These are phyloP conservation scores for Nematolebias whitei DNA, from an alignment of 2,113 vertebrate genomes.

Conservation along the genomic window DNA sequence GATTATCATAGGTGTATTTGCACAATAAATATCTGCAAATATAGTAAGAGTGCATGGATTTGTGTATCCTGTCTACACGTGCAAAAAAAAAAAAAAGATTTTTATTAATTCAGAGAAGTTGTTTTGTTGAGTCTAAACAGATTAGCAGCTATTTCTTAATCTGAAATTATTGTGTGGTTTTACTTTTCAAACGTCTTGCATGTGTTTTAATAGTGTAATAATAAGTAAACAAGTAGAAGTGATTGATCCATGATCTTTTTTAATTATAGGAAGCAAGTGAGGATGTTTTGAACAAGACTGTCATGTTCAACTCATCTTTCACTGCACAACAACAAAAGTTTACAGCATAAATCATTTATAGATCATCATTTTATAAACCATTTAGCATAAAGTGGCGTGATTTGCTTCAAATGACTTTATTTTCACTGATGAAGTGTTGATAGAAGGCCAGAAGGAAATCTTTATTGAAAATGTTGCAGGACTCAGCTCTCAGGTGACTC, in stretches of 20 bases:
- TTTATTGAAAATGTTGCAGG: slow-evolving; percentile 51
- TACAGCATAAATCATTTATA: no score
- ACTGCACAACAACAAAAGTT: neutral
- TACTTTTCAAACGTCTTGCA: neutral
- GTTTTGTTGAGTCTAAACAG: neutral
- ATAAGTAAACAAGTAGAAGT: neutral
- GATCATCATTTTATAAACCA: neutral
- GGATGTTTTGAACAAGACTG: neutral
- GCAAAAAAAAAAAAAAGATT: no score
- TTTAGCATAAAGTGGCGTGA: neutral
- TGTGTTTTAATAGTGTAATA: neutral
- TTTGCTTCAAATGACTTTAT: slow-evolving; percentile 16
- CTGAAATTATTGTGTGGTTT: neutral
- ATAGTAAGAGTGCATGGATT: neutral
- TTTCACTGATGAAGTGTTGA: slow-evolving; percentile 30
- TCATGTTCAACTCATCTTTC: slow-evolving; percentile 1
- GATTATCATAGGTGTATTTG: neutral
- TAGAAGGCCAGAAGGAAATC: slow-evolving; percentile 45
- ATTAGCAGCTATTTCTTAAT: neutral
- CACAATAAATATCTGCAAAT: neutral
- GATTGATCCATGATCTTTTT: slow-evolving; percentile 9
- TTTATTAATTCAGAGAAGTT: neutral
- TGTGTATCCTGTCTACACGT: no score
- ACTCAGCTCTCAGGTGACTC: slow-evolving; percentile 25
- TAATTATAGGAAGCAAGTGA: neutral